phyloP scores from a whole-genome alignment of 2,113 vertebrate genomes.

The Neoarius graeffei region DNA sequence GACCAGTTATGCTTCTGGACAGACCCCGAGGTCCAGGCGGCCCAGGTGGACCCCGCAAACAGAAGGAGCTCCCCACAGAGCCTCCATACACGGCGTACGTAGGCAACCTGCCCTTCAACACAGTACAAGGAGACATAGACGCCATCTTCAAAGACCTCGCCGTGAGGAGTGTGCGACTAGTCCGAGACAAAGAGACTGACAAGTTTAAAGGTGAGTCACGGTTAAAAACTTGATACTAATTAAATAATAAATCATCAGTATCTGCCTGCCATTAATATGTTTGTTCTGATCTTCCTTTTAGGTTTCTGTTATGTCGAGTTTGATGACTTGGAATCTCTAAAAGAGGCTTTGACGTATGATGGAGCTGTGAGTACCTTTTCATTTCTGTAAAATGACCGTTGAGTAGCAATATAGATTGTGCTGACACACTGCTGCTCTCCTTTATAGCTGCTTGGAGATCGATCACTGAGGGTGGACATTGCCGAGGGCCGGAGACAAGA shows the following conservation, averaged over 20 bases:
- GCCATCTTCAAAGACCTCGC: conserved; percentile 95
- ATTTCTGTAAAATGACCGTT: neutral
- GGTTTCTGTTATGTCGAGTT: conserved; percentile 99
- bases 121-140: conserved; percentile 97
- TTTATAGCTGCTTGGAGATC: conserved; percentile 83
- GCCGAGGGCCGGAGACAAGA: conserved; percentile 96
- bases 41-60: conserved; percentile 81
- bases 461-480: conserved; percentile 94
- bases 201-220: conserved; percentile 92
- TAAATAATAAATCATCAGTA: neutral
- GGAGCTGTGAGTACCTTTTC: conserved; percentile 86
- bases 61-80: conserved; percentile 95
- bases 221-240: neutral
- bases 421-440: conserved; percentile 50
- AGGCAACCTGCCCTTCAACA: conserved; percentile 95
- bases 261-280: neutral
- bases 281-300: conserved; percentile 61
- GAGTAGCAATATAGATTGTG: neutral
- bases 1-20: neutral
- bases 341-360: conserved; percentile 94
- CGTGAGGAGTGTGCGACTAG: conserved; percentile 90
- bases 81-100: conserved; percentile 97
- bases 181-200: conserved; percentile 98
- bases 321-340: conserved; percentile 94
- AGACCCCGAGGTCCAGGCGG: conserved; percentile 81